Evolutionary conservation across 1,140 invertebrate genomes (phyloP).

Genomic region (Caenorhabditis briggsae): DNA sequence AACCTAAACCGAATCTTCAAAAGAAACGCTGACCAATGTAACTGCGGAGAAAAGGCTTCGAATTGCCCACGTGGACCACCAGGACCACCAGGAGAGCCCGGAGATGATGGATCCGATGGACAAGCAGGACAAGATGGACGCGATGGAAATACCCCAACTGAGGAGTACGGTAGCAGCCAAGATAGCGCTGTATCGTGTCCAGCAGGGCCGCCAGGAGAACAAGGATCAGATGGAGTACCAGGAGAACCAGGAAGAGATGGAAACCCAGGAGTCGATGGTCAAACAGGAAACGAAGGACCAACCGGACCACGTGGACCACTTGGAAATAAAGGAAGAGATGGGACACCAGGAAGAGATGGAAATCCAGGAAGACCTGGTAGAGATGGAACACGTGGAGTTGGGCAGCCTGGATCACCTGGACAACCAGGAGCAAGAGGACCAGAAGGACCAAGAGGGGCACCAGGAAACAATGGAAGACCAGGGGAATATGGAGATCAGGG

Average conservation of each 20-base stretch:
- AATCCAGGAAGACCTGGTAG: slow-evolving; percentile 57
- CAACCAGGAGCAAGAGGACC: slow-evolving; percentile 45
- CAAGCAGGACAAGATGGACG: slow-evolving; percentile 9
- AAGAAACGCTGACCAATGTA: slow-evolving; percentile 16
- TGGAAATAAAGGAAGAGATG: slow-evolving; percentile 29
- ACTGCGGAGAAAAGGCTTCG: slow-evolving; percentile 46
- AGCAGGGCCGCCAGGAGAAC: slow-evolving; percentile 41
- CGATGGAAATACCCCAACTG: neutral
- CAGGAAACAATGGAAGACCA: slow-evolving; percentile 39
- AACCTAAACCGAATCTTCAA: neutral
- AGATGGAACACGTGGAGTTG: slow-evolving; percentile 53
- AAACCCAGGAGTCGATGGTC: slow-evolving; percentile 21
- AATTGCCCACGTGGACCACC: slow-evolving; percentile 54
- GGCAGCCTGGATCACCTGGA: slow-evolving; percentile 55
- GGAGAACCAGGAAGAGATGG: slow-evolving; percentile 43
- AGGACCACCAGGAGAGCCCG: slow-evolving; percentile 53
- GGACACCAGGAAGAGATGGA: slow-evolving; percentile 51
- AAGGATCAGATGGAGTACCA: slow-evolving; percentile 5
- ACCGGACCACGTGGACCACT: slow-evolving; percentile 15
- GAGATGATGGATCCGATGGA: slow-evolving; percentile 36
- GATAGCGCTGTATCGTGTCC: slow-evolving; percentile 1
- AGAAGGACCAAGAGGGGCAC: slow-evolving; percentile 54
- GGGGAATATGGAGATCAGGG: slow-evolving; percentile 34
- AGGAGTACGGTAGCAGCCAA: neutral
- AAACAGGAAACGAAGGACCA: slow-evolving; percentile 30